Percentiles rank a stretch among this genome's conserved stretches.
phyloP scores from a whole-genome alignment of 2,113 vertebrate species.

The Saccopteryx bilineata region DNA sequence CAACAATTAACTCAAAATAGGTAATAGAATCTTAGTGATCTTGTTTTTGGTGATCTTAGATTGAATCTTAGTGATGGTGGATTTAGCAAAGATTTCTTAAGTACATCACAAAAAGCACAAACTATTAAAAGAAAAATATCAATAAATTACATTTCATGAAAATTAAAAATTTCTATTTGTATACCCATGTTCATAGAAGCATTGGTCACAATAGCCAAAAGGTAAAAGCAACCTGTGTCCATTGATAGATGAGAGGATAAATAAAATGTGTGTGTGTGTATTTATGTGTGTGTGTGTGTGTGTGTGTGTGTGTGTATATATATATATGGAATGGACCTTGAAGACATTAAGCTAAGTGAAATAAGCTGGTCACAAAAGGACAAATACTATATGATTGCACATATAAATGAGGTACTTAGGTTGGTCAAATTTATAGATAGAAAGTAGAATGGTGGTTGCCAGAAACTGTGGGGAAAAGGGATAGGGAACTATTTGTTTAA shows the following conservation, averaged over 20 bases:
- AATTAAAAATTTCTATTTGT: neutral
- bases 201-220: neutral
- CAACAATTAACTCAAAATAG: conserved; percentile 48
- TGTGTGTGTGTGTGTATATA: neutral
- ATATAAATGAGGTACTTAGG: neutral
- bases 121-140: neutral
- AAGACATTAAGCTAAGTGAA: conserved; percentile 1
- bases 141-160: neutral
- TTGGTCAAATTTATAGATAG: neutral
- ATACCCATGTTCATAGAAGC: neutral
- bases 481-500: neutral
- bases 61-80: conserved; percentile 14
- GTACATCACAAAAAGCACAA: neutral
- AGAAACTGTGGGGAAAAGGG: no score
- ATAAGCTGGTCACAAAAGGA: neutral
- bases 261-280: neutral
- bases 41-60: neutral
- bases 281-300: neutral
- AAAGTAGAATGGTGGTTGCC: neutral
- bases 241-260: neutral
- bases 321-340: neutral
- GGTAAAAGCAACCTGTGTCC: neutral
- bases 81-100: conserved; percentile 26
- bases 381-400: neutral
- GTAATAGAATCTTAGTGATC: neutral